Percentiles rank a stretch among this genome's conserved stretches.
phyloP scores from a whole-genome alignment of 1,140 invertebrate genomes.

The Parasteatoda tepidariorum region DNA sequence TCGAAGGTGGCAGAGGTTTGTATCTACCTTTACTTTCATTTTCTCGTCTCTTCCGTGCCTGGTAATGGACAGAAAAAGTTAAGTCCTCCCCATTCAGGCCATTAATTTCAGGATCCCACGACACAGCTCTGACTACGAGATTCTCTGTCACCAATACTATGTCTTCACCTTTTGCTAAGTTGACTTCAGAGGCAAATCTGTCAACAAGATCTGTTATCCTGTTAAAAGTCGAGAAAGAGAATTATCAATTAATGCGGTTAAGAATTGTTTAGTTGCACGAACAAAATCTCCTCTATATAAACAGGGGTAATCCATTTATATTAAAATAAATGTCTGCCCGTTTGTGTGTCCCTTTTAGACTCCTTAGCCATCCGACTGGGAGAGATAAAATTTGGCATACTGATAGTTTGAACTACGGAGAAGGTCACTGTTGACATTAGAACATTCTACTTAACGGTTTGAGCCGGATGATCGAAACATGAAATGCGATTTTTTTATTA shows the following conservation, averaged over 20 bases:
- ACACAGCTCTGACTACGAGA: background rate
- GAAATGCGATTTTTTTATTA: no score
- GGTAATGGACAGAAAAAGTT: background rate
- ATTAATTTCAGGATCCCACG: background rate
- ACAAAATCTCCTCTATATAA: no score
- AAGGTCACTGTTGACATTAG: no score
- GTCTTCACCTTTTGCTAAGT: slow-evolving; percentile 60
- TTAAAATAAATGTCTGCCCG: no score
- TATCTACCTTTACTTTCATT: background rate
- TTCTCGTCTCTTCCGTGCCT: background rate
- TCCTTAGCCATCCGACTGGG: no score
- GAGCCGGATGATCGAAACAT: no score
- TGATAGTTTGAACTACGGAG: no score
- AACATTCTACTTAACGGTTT: no score
- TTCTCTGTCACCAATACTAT: slow-evolving; percentile 62
- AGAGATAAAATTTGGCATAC: no score
- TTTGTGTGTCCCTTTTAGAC: no score
- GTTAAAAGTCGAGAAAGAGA: background rate
- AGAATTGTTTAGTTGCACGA: background rate
- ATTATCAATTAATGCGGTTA: no score
- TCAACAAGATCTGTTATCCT: slow-evolving; percentile 64
- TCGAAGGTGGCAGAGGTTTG: background rate
- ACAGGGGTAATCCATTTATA: no score
- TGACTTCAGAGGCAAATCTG: slow-evolving; percentile 62
- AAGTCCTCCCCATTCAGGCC: background rate